Conservation (phyloP, 2,113 vertebrate species). For the Alosa alosa region DNA sequence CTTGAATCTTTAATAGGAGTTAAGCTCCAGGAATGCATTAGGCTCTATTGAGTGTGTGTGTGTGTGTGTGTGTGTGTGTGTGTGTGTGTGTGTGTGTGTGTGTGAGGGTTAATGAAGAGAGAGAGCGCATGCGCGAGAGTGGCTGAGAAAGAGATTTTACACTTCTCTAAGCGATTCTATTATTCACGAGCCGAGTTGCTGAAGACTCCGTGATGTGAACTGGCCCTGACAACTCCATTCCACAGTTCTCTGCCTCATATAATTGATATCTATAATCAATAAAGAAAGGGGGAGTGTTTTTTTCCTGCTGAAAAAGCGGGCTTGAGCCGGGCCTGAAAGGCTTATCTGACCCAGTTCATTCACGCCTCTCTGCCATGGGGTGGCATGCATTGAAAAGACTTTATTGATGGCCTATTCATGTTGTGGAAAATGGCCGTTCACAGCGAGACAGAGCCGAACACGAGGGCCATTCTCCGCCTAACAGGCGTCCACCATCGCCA, state of each 20-base stretch:
- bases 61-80: not conserved
- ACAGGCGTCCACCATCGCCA: not conserved
- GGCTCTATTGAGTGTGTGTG: slow-evolving; percentile 28
- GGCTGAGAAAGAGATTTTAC: slow-evolving; percentile 19
- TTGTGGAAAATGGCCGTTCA: slow-evolving; percentile 9
- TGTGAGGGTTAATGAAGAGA: slow-evolving; percentile 16
- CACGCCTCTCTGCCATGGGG: slow-evolving; percentile 5
- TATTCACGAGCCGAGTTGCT: slow-evolving; percentile 19
- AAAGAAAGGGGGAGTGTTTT: slow-evolving; percentile 3
- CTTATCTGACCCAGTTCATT: slow-evolving; percentile 18
- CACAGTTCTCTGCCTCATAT: slow-evolving; percentile 17
- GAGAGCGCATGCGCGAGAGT: not conserved
- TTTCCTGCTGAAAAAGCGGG: not conserved
- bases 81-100: not conserved
- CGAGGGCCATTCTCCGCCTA: slow-evolving; percentile 1
- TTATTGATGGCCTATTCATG: slow-evolving; percentile 16
- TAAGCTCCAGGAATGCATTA: slow-evolving; percentile 53
- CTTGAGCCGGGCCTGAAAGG: not conserved
- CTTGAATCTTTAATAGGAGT: slow-evolving; percentile 62
- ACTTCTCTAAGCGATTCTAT: slow-evolving; percentile 31
- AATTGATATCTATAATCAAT: slow-evolving; percentile 14
- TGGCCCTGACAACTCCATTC: slow-evolving; percentile 7
- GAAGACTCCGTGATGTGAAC: not conserved
- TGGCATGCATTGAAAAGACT: slow-evolving; percentile 15
- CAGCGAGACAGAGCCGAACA: slow-evolving; percentile 10